Evolutionary conservation across 1,140 invertebrate species (phyloP), one percentile per base, ranked within the genome.

Genomic region (Himalopsyche phryganea): DNA sequence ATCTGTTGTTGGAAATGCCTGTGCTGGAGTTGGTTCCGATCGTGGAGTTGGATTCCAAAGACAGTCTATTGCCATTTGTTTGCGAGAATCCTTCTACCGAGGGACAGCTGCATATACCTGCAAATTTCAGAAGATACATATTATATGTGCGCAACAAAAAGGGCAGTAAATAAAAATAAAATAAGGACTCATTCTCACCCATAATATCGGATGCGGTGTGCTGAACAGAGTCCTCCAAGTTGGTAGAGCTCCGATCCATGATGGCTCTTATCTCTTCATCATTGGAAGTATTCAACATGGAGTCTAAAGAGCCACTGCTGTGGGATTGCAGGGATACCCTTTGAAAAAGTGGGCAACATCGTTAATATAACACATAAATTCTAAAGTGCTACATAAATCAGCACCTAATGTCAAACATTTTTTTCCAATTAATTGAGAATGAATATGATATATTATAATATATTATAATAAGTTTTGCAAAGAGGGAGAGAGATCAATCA

Each of bases 291-390:
- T 91, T 92, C 47, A 91, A 70, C 66, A 90, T 88, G 0, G 90
- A 92, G 72, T 93, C 91, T 58, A 91, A 73, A 57, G 89, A 91
- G 33, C 89, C 90, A 61, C 87, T 88, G 60, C 85, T 87, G 48
- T 84, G 85, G 35, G 85, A 87, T 47, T 88, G 76, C 23, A 88
- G 75, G 0, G 76, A 78, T 32, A 57, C 50, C 38, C 63, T 65
- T 23, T 10, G 54, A 47, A 28, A 40, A 41, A 52, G 6, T 50
- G 20, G 47, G 36, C 15, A 41, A 41, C 3, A 32, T n/a, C n/a
- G n/a, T n/a, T n/a, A n/a, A n/a, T n/a, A n/a, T n/a, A n/a, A n/a
- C n/a, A n/a, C n/a, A n/a, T n/a, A n/a, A n/a, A n/a, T n/a, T n/a
- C n/a, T n/a, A n/a, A n/a, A n/a, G n/a, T n/a, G n/a, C n/a, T n/a